Percentiles rank a stretch among this genome's conserved stretches.
phyloP scores from a whole-genome alignment of 2,113 vertebrate species.

The Bos indicus region DNA sequence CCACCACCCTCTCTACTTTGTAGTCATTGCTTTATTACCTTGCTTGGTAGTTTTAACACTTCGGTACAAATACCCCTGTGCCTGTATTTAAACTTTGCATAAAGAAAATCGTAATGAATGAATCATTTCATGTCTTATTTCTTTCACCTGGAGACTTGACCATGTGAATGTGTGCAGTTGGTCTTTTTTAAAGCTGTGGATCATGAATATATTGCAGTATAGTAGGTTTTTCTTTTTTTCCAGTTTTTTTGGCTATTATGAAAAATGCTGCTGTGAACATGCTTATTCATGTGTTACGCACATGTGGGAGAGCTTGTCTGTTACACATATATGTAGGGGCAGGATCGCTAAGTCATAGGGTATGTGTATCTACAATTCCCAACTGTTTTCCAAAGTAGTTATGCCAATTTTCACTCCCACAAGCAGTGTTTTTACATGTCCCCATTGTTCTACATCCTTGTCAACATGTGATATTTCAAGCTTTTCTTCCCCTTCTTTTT shows the following conservation, averaged over 20 bases:
- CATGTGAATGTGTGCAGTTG: background rate
- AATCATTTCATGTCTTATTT: background rate
- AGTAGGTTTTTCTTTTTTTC: background rate
- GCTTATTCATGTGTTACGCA: background rate
- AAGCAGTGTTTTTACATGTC: background rate
- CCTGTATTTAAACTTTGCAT: background rate
- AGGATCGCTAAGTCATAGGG: background rate
- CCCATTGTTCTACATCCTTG: background rate
- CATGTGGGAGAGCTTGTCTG: background rate
- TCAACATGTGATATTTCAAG: background rate
- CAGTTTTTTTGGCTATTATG: background rate
- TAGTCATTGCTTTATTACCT: background rate
- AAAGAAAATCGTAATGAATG: background rate
- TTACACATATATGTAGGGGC: too few relatives aligned
- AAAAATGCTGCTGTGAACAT: background rate
- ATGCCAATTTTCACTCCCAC: background rate
- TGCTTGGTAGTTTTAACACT: background rate
- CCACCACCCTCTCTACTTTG: background rate
- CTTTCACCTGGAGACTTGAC: background rate
- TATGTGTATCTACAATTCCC: background rate
- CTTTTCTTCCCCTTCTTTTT: background rate
- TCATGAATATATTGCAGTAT: background rate
- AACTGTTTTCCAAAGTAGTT: background rate
- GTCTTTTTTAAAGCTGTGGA: background rate
- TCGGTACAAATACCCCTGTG: background rate